Base-by-base conservation (phyloP, 2,113 vertebrate genomes). In the Xiphorhynchus elegans region DNA sequence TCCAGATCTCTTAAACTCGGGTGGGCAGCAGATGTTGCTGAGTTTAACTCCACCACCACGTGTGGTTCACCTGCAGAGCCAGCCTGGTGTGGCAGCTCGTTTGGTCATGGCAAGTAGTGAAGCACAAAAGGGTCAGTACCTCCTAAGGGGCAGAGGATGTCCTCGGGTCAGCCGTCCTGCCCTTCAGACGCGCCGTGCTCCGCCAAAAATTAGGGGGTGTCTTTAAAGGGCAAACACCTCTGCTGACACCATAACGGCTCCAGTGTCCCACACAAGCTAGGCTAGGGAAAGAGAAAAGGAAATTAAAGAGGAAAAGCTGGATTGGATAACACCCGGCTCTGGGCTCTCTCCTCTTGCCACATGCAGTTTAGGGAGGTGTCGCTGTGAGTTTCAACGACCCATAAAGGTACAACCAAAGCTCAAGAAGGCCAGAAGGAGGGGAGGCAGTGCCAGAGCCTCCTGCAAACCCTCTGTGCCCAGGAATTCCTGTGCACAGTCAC, bases 201-300 rank as follows among this genome's bases (percentile, higher is more conserved):
- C 98, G 95, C 97, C 98, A 97, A 98, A 98, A 98, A 97, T 97
- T 93, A 98, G 93, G 97, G 97, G 97, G 97, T 97, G 97, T 97
- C 98, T 98, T 98, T 98, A 98, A 98, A 97, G 98, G 98, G 97
- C 97, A 98, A 97, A 97, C 95, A 98, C 96, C 97, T 97, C 98
- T 98, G 98, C 97, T 98, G 98, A 98, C 98, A 98, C 97, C 98
- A 98, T 97, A 98, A 98, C 97, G 92, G 98, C 98, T 98, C 98
- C 98, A 97, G 98, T 98, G 97, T 98, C 98, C 97, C 98, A 98
- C 97, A 98, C 96, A 98, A 98, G 97, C 98, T 98, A 98, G 96
- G 97, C 98, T 98, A 98, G 96, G 97, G 98, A 97, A 97, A 98
- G 97, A 98, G 96, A 98, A 97, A 96, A 97, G 97, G 97, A 98